Conservation (phyloP, 2,113 vertebrate species). For the Psammodynastes pulverulentus region DNA sequence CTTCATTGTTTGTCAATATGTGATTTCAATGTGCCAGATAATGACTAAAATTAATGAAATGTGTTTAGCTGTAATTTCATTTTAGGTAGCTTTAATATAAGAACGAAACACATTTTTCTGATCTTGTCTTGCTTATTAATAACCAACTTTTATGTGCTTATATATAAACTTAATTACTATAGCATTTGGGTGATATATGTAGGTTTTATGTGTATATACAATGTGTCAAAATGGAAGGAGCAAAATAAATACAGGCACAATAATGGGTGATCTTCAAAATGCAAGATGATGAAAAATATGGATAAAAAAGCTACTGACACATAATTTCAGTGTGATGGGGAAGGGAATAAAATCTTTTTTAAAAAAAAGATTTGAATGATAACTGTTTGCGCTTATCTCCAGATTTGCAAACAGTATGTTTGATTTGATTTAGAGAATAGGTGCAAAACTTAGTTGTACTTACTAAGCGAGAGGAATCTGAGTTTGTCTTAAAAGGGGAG, state of each 20-base stretch:
- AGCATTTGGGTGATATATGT: neutral
- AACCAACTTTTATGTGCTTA: neutral
- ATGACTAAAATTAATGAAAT: neutral
- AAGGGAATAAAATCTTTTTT: neutral
- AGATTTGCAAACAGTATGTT: neutral
- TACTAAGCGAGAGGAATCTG: neutral
- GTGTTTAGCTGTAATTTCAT: neutral
- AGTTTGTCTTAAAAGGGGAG: neutral
- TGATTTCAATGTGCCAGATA: constrained; percentile 28
- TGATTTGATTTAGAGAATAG: neutral
- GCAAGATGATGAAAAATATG: neutral
- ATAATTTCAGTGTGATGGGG: neutral
- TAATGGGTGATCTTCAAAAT: neutral
- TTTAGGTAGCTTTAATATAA: neutral
- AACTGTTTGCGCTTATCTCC: neutral
- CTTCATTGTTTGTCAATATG: neutral
- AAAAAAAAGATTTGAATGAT: neutral
- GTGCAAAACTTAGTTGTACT: neutral
- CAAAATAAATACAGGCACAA: neutral
- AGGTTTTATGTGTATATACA: neutral
- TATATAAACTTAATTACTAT: neutral
- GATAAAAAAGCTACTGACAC: neutral
- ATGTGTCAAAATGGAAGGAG: neutral
- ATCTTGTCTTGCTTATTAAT: neutral
- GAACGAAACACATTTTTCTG: neutral